Percentiles rank a stretch among this genome's conserved stretches.
Conservation (phyloP, 1,140 invertebrate species). For the Hyles vespertilio region DNA sequence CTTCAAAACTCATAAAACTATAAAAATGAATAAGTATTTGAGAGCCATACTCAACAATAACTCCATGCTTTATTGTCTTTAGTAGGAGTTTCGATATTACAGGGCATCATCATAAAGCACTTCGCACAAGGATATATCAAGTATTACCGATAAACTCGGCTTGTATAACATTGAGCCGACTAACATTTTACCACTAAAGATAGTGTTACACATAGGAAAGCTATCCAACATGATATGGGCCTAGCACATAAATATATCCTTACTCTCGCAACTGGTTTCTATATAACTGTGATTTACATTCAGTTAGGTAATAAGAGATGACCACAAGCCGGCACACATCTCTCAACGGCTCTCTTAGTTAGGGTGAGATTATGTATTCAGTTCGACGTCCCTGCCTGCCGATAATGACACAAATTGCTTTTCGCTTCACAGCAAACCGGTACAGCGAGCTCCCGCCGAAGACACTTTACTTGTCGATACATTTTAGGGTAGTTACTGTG, state of each 20-base stretch:
- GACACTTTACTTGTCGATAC: constrained; percentile 35
- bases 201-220: too few species aligned
- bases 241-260: not conserved
- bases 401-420: constrained; percentile 37
- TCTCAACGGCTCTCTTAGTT: constrained; percentile 22
- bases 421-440: constrained; percentile 25
- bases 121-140: not conserved
- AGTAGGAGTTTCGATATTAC: too few species aligned
- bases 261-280: constrained; percentile 15
- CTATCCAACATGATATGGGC: too few species aligned
- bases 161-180: too few species aligned
- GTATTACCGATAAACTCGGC: too few species aligned
- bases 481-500: constrained; percentile 23
- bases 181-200: too few species aligned
- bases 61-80: too few species aligned
- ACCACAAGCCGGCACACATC: constrained; percentile 41
- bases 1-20: too few species aligned
- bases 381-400: constrained; percentile 26
- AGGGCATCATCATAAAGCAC: not conserved
- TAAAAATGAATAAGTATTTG: too few species aligned
- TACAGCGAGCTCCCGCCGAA: constrained; percentile 27
- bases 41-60: too few species aligned
- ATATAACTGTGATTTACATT: constrained; percentile 31
- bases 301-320: constrained; percentile 38
- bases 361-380: constrained; percentile 37